Evolutionary conservation across 2,888 invertebrate species (phyloP), one percentile per base, ranked within the genome.

Genomic region (Erebia palarica): DNA sequence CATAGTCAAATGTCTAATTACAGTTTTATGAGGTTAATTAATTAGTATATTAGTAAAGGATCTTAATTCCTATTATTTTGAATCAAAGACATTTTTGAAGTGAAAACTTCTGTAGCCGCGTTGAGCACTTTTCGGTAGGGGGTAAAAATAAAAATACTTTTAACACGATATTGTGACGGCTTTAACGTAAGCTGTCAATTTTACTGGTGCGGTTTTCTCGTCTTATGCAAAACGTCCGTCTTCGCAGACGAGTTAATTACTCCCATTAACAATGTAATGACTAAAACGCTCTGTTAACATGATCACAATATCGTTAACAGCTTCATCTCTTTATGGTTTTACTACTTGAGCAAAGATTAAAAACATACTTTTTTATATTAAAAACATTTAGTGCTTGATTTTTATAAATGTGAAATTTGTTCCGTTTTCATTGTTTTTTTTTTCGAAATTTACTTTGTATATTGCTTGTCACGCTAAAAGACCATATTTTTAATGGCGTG

Each of bases 181-280:
- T 75, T 74, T 76, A 80, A 81, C 83, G 77, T 79, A 73, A 75
- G 81, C 80, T 80, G 82, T 86, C 84, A 84, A 86, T 82, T 88
- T 87, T 84, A 87, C 81, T 76, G 69, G 79, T 77, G 80, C 76
- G 81, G 81, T 82, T 76, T 73, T 76, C 75, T 77, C 76, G 73
- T 77, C 80, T 84, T 83, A 84, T 80, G 81, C 83, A 81, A 81
- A 73, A 70, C 73, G 69, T 75, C 76, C 65, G 65, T 65, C 61
- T 57, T 36, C 47, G 61, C 47, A 4, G 18, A 36, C 53, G 44
- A 55, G 21, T 69, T 69, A 69, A 69, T 72, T 66, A 66, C 42
- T 21, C 57, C 49, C 61, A 82, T 84, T 85, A 83, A 80, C 72
- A 71, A 57, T 76, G 78, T 80, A 80, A 82, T 75, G 77, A 77